Percentiles rank a stretch among this genome's conserved stretches.
These are phyloP conservation scores for Danio jaintianensis DNA, from an alignment of 2,797 vertebrate species.

Conservation along the genomic window DNA sequence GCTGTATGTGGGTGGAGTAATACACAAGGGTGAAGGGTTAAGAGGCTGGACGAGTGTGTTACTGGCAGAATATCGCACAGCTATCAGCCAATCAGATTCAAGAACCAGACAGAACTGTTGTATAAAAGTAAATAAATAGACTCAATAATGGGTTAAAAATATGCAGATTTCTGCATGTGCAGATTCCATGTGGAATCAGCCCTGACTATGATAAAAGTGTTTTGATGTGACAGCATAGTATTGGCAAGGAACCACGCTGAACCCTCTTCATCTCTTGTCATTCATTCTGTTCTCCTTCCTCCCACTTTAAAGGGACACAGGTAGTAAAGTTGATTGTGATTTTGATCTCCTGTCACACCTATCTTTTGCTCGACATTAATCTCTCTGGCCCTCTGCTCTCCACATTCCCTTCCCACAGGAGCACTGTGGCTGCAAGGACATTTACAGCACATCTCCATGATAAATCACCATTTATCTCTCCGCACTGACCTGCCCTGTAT, in stretches of 20 bases:
- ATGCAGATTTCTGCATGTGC: too few species aligned
- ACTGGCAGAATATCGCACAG: too few species aligned
- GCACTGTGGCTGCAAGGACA: constrained; percentile 47
- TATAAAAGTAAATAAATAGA: too few species aligned
- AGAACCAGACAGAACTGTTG: too few species aligned
- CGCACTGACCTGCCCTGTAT: constrained; percentile 30
- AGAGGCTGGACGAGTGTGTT: too few species aligned
- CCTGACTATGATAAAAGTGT: too few species aligned
- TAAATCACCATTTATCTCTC: constrained; percentile 60
- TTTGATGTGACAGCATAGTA: too few species aligned
- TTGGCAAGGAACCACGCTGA: not conserved
- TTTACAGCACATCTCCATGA: constrained; percentile 55
- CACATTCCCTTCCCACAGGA: constrained; percentile 10
- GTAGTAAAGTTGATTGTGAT: constrained; percentile 28
- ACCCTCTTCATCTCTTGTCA: not conserved
- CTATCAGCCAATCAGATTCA: too few species aligned
- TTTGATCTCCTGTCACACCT: constrained; percentile 27
- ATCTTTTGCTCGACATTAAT: constrained; percentile 30
- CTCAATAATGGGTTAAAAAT: too few species aligned
- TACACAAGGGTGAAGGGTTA: too few species aligned
- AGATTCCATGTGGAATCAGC: too few species aligned
- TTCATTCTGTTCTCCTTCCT: not conserved
- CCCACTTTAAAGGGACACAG: constrained; percentile 1
- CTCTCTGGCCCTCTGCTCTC: constrained; percentile 12
- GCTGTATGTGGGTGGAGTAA: too few species aligned